Base-by-base conservation (phyloP, 2,113 vertebrate species). In the Psephotus haematonotus region DNA sequence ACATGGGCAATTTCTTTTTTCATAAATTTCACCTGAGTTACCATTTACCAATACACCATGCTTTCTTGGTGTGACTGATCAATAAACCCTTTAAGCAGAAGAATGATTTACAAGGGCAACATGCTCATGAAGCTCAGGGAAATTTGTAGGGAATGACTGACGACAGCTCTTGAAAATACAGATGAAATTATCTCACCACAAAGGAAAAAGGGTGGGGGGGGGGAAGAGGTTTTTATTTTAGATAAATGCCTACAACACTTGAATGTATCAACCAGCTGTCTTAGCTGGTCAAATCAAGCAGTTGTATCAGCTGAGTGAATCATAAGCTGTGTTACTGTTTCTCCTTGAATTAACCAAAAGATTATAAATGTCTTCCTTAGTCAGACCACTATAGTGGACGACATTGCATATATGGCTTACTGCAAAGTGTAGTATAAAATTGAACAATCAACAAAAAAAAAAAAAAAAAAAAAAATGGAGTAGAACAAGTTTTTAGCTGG, bases 131-230 rank as follows among this genome's bases (percentile, higher is more conserved):
- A 71, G 49, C 17, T 79, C 33, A 75, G 27, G 20, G 16, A 72
- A 79, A 82, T 71, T 29, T 64, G 19, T 28, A 27, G 16, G 7
- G 29, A 79, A 43, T 64, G 27, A 16, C 22, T 82, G 55, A 46
- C 11, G 31, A 68, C 14, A 86, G 20, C 12, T 91, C 20, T 18
- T 69, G 14, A 17, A 88, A 88, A 71, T 64, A 79, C 84, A 87
- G 35, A 23, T 60, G 47, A 76, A 89, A 53, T 50, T 72, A 53
- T 55, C 6, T 65, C n/a, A 75, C 6, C 24, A 78, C 14, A 84
- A 78, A 70, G 3, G 7, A 19, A 65, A 83, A 0, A 3, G 6
- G 4, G 0, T n/a, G 4, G 1, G 52, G 7, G 13, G 25, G 49
- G 24, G 13, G 13, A 6, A 15, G 31, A n/a, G 13, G 6, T 4